Evolutionary conservation across 2,888 invertebrate species (phyloP), one percentile per base, ranked within the genome.

Genomic region (Lathronympha strigana): DNA sequence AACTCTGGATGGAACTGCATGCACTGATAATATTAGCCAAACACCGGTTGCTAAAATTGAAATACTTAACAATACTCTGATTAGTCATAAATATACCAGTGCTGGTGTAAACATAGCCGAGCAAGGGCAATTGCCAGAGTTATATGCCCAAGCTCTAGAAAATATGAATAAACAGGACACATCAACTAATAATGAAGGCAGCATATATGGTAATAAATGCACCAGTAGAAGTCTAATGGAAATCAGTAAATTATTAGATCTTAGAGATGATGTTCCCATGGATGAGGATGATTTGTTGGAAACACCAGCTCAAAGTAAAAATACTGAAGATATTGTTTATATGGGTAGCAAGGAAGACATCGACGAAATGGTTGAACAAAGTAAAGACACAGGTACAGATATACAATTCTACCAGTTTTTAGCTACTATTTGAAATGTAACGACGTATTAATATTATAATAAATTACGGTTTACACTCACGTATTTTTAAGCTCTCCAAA

Each of bases 41-140:
- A 57, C 43, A 19, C 43, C 57, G n/a, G 57, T 57, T 43, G 57
- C 57, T 31, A 21, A 57, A n/a, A 57, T 57, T 57, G 43, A 57
- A 57, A 45, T 57, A 43, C 57, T 45, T 40, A 21, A 43, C 31
- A 31, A 45, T 31, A 55, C 40, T 13, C 25, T 55, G 6, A 55
- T 43, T 40, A 43, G 15, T 43, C 15, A 1, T 4, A 25, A 43
- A 43, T 21, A 13, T 54, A 17, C 25, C 17, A 43, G 4, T n/a
- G 31, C 11, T 11, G 43, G 1, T 43, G n/a, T 53, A 8, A 36
- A 33, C 28, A 31, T 43, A 25, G 17, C 28, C 4, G 55, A 6
- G 8, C 40, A 28, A 31, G 31, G 17, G 17, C 40, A 57, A 31
- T 57, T 45, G 9, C 43, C 57, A 45, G 13, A 57, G 13, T 13